Percentiles rank a stretch among this genome's conserved stretches.
phyloP scores from a whole-genome alignment of 2,888 invertebrate genomes.

The Euphydryas editha region DNA sequence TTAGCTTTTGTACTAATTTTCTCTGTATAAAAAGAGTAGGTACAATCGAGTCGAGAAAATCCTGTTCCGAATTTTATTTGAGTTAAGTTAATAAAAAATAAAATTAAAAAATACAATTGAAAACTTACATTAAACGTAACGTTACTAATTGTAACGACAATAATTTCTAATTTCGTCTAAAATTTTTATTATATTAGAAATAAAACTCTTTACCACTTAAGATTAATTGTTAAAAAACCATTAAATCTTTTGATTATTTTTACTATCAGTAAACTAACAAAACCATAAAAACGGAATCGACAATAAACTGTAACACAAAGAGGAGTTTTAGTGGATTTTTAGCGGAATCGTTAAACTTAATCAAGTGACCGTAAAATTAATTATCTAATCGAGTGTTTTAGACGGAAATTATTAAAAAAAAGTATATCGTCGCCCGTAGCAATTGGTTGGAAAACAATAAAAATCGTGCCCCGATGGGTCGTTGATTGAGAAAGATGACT shows the following conservation, averaged over 20 bases:
- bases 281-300: conserved; percentile 61
- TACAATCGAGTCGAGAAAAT: no score
- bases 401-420: conserved; percentile 55
- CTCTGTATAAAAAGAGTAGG: no score
- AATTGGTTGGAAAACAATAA: conserved; percentile 79
- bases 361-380: conserved; percentile 79
- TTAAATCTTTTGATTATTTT: conserved; percentile 43
- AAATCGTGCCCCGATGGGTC: conserved; percentile 71
- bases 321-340: conserved; percentile 61
- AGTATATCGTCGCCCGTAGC: conserved; percentile 54
- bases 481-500: conserved; percentile 82
- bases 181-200: conserved; percentile 9
- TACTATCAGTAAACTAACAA: conserved; percentile 42
- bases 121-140: background rate
- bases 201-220: conserved; percentile 25
- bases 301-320: conserved; percentile 50
- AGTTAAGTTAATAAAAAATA: no score
- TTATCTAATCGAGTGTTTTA: conserved; percentile 62
- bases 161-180: background rate
- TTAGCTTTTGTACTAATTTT: no score
- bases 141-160: background rate
- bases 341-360: conserved; percentile 66
- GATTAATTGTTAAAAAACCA: conserved; percentile 26
- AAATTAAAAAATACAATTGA: background rate
- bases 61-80: no score